Evolutionary conservation across 2,888 invertebrate genomes (phyloP).

Genomic region (Brachylomia viminalis): DNA sequence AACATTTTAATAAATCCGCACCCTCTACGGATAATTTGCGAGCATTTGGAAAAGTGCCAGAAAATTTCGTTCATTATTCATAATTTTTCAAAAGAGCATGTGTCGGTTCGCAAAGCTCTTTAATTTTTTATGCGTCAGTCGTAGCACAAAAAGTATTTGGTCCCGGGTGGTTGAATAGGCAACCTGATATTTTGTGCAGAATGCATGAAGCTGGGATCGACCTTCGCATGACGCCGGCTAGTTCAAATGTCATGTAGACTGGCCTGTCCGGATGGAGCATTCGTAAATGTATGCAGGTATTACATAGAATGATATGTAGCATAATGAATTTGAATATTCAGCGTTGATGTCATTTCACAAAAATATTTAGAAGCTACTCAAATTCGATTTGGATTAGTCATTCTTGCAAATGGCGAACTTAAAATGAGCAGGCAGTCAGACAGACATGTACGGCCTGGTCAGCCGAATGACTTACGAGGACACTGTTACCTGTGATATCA

Average conservation of each 20-base stretch:
- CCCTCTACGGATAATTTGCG: conserved; percentile 40
- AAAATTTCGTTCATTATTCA: conserved; percentile 51
- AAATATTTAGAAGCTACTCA: conserved; percentile 9
- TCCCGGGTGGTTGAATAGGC: conserved; percentile 40
- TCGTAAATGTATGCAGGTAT: conserved; percentile 12
- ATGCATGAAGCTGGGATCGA: conserved; percentile 68
- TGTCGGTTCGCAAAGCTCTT: conserved; percentile 42
- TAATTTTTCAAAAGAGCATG: conserved; percentile 52
- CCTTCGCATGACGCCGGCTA: conserved; percentile 69
- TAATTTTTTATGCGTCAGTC: conserved; percentile 52
- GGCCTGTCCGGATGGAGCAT: conserved; percentile 38
- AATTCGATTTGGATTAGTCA: conserved; percentile 42
- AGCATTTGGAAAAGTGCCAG: conserved; percentile 52
- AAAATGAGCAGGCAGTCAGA: conserved; percentile 1
- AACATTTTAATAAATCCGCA: conserved; percentile 41
- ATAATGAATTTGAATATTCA: conserved; percentile 16
- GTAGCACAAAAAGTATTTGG: conserved; percentile 42
- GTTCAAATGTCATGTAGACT: conserved; percentile 75
- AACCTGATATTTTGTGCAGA: conserved; percentile 64
- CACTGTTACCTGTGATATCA: conserved; percentile 5
- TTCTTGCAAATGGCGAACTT: neutral
- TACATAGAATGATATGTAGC: neutral
- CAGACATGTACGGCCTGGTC: neutral
- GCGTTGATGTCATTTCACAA: conserved; percentile 46
- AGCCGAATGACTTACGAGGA: neutral